These are phyloP conservation scores for Augochlora pura DNA, from an alignment of 1,140 invertebrate species.

Conservation along the genomic window DNA sequence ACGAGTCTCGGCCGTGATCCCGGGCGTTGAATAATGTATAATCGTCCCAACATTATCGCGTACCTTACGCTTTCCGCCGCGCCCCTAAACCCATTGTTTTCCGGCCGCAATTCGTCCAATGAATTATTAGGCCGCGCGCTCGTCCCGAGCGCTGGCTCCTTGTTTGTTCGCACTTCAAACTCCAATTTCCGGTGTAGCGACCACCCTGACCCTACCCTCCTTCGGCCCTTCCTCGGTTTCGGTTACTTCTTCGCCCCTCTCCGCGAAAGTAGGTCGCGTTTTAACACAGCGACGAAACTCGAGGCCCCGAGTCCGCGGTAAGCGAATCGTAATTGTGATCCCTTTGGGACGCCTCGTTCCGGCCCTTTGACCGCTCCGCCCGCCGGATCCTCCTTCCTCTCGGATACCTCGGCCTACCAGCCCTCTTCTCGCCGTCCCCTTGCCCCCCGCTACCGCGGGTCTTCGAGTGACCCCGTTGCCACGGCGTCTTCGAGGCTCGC, in stretches of 20 bases:
- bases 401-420: background rate
- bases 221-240: background rate
- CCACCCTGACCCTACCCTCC: background rate
- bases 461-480: too few relatives aligned
- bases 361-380: background rate
- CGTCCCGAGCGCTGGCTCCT: constrained; percentile 1
- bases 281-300: constrained; percentile 24
- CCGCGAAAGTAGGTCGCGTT: constrained; percentile 25
- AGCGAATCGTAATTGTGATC: constrained; percentile 43
- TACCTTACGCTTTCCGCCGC: background rate
- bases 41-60: constrained; percentile 54
- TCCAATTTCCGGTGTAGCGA: constrained; percentile 23
- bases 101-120: constrained; percentile 25
- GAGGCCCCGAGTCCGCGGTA: constrained; percentile 3
- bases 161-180: constrained; percentile 45
- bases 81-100: background rate
- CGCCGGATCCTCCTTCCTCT: background rate
- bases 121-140: constrained; percentile 49
- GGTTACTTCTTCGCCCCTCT: background rate
- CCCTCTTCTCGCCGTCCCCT: too few relatives aligned
- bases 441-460: background rate
- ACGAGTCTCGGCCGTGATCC: constrained; percentile 47
- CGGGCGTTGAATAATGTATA: constrained; percentile 63
- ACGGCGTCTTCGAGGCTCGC: background rate
- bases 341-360: background rate